Conservation (phyloP, 2,888 invertebrate species). For the Anorthoa munda region DNA sequence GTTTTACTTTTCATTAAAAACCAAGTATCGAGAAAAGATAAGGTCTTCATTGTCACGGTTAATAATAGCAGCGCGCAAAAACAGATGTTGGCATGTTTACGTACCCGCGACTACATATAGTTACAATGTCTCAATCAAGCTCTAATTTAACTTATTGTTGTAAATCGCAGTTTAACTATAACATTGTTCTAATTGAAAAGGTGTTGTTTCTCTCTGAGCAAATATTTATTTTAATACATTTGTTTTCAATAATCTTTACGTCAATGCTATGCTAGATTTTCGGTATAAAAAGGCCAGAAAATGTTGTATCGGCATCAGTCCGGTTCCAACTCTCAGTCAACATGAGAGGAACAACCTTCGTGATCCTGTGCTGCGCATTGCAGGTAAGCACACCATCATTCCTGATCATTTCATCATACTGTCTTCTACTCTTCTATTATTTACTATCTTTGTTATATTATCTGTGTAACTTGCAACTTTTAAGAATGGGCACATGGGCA, state of each 20-base stretch:
- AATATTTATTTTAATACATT: slow-evolving; percentile 75
- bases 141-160: slow-evolving; percentile 80
- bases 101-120: slow-evolving; percentile 4
- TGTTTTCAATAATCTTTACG: slow-evolving; percentile 66
- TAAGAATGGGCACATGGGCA: background rate
- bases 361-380: slow-evolving; percentile 88
- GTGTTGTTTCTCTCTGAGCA: slow-evolving; percentile 70
- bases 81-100: slow-evolving; percentile 43
- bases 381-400: slow-evolving; percentile 78
- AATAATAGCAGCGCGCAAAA: slow-evolving; percentile 6
- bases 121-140: slow-evolving; percentile 73
- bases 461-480: background rate
- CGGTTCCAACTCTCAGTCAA: slow-evolving; percentile 85
- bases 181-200: slow-evolving; percentile 75
- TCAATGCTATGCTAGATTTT: slow-evolving; percentile 65
- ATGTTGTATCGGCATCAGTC: slow-evolving; percentile 79
- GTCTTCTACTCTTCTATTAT: too few relatives aligned
- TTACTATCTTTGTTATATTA: background rate
- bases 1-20: slow-evolving; percentile 28
- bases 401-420: too few relatives aligned
- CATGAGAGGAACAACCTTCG: slow-evolving; percentile 87
- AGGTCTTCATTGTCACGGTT: slow-evolving; percentile 14
- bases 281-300: slow-evolving; percentile 80
- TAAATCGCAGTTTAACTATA: slow-evolving; percentile 68
- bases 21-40: slow-evolving; percentile 34